phyloP scores from a whole-genome alignment of 2,113 vertebrate genomes.

The Oreocharis arfaki region DNA sequence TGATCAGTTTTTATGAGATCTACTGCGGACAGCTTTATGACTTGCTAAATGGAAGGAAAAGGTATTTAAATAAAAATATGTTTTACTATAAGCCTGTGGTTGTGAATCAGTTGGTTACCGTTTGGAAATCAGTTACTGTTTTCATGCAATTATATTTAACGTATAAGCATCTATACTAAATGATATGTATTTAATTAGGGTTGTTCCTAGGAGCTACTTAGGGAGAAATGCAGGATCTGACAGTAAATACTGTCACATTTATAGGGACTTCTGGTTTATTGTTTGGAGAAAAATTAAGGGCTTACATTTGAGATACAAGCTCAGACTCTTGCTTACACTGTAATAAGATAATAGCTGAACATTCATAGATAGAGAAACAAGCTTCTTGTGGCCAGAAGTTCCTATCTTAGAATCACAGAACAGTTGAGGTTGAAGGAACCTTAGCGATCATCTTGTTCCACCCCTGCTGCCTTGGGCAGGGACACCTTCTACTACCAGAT shows the following conservation, averaged over 20 bases:
- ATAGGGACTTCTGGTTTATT: background rate
- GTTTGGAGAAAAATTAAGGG: background rate
- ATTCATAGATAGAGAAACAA: background rate
- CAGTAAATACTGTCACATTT: background rate
- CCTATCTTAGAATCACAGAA: background rate
- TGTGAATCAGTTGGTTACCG: background rate
- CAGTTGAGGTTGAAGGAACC: background rate
- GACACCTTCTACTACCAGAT: background rate
- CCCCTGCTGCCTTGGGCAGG: background rate
- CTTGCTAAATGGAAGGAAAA: constrained; percentile 85
- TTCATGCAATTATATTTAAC: background rate
- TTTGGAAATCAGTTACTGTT: background rate
- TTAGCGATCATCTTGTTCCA: background rate
- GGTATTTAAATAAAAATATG: constrained; percentile 58
- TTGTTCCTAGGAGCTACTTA: background rate
- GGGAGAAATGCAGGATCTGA: background rate
- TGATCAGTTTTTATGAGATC: constrained; percentile 93
- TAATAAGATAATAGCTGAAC: background rate
- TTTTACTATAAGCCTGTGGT: background rate
- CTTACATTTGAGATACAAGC: background rate
- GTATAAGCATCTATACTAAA: background rate
- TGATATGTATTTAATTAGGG: background rate
- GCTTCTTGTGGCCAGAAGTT: background rate
- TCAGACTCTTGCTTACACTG: background rate
- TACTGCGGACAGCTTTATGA: constrained; percentile 94